A percentile compares a stretch with the other conserved stretches of the same genome.
Evolutionary conservation across 1,140 invertebrate genomes (phyloP).

Genomic region (Mizuhopecten yessoensis): DNA sequence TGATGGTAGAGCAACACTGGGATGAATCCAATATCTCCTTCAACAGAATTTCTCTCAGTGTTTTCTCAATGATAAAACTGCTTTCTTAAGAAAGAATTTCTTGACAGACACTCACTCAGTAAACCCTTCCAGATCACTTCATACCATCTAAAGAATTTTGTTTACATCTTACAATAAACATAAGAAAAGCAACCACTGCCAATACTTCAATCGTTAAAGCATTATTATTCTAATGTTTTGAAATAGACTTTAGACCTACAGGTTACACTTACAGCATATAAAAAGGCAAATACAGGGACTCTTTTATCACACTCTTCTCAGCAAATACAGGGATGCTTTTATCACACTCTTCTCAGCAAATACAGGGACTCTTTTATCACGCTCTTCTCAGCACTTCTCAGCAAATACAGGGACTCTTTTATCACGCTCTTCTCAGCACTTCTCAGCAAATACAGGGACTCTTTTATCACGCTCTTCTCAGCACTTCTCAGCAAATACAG

Average conservation of each 20-base stretch:
- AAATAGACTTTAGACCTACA: neutral
- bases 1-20: neutral
- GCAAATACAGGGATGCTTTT: too few species aligned
- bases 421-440: too few species aligned
- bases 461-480: too few species aligned
- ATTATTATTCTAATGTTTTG: neutral
- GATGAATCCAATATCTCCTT: neutral
- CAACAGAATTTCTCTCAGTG: neutral
- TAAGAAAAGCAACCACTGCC: neutral
- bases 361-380: too few species aligned
- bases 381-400: too few species aligned
- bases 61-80: neutral
- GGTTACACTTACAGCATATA: neutral
- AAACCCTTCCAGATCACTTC: neutral
- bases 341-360: too few species aligned
- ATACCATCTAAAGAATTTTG: neutral
- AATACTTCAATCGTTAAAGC: neutral
- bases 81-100: neutral
- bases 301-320: too few species aligned
- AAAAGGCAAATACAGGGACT: neutral
- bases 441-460: too few species aligned
- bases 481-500: too few species aligned
- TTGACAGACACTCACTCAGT: neutral
- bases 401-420: too few species aligned
- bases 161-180: neutral